phyloP scores from a whole-genome alignment of 2,797 vertebrate genomes.

The Nasua narica region DNA sequence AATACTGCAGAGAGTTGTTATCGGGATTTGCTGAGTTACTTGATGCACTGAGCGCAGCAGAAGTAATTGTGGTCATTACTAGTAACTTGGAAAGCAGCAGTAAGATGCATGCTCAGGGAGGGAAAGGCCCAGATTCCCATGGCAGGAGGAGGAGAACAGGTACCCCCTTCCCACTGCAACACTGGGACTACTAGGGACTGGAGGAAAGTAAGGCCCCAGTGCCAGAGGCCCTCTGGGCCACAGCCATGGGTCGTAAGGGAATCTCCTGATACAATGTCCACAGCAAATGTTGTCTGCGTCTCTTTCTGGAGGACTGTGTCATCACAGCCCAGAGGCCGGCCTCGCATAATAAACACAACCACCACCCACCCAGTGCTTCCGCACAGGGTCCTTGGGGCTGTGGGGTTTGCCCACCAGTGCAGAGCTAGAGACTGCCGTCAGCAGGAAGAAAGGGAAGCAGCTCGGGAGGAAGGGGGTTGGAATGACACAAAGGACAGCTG shows the following conservation, averaged over 20 bases:
- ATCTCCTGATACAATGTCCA: not conserved
- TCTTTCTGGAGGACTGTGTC: not conserved
- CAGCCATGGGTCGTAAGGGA: not conserved
- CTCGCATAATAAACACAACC: not conserved
- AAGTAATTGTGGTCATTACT: not conserved
- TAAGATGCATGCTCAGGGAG: not conserved
- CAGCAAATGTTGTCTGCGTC: not conserved
- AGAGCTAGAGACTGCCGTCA: not conserved
- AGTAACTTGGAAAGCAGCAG: not conserved
- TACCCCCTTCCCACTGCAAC: not conserved
- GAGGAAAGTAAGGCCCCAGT: not conserved
- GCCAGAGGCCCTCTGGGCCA: not conserved
- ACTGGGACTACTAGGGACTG: not conserved
- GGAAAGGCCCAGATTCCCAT: not conserved
- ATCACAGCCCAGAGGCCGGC: not conserved
- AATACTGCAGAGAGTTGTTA: not conserved
- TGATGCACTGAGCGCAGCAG: too few relatives aligned
- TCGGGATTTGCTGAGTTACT: not conserved
- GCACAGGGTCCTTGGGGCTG: not conserved
- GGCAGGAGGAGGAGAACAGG: not conserved
- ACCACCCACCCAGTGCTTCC: not conserved
- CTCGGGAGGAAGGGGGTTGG: not conserved
- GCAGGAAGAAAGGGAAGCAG: not conserved
- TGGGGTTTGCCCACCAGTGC: not conserved
- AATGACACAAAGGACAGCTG: not conserved